Percentiles rank a stretch among this genome's conserved stretches.
Conservation (phyloP, 2,888 invertebrate species). For the Thysanoteuthis rhombus region DNA sequence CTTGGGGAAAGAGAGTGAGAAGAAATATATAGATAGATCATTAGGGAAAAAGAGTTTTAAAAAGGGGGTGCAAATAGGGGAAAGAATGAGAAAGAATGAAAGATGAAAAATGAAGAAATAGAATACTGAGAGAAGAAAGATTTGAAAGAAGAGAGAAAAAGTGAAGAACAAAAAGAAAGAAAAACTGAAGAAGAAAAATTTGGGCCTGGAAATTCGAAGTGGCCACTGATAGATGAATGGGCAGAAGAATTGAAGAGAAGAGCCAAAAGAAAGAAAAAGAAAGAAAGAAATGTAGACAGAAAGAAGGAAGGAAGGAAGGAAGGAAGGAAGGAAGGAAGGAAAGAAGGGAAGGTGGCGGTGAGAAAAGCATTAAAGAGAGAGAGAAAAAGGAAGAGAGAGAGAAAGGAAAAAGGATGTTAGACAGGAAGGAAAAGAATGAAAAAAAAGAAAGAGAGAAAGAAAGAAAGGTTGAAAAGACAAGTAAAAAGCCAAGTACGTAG, state of each 20-base stretch:
- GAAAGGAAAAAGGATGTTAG: not conserved
- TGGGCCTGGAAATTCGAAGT: not conserved
- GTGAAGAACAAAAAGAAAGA: not conserved
- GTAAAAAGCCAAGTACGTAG: not conserved
- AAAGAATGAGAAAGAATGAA: too few relatives aligned
- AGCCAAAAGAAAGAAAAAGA: not conserved
- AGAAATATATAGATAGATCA: not conserved
- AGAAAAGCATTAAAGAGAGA: not conserved
- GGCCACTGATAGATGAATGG: accelerated
- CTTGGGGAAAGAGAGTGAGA: too few relatives aligned
- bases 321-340: not conserved
- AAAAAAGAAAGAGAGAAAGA: not conserved
- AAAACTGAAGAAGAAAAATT: not conserved
- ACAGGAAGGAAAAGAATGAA: not conserved
- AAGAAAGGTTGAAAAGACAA: not conserved
- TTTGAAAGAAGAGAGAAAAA: not conserved
- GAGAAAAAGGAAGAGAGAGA: not conserved
- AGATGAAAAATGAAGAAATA: too few relatives aligned
- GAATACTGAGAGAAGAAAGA: not conserved
- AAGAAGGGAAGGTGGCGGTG: not conserved
- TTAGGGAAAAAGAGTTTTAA: not conserved
- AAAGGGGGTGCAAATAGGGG: too few relatives aligned
- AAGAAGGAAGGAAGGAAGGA: not conserved
- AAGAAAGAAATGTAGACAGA: not conserved
- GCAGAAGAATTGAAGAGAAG: not conserved